Evolutionary conservation across 2,888 invertebrate genomes (phyloP).

Genomic region (Prionchulus punctatus): DNA sequence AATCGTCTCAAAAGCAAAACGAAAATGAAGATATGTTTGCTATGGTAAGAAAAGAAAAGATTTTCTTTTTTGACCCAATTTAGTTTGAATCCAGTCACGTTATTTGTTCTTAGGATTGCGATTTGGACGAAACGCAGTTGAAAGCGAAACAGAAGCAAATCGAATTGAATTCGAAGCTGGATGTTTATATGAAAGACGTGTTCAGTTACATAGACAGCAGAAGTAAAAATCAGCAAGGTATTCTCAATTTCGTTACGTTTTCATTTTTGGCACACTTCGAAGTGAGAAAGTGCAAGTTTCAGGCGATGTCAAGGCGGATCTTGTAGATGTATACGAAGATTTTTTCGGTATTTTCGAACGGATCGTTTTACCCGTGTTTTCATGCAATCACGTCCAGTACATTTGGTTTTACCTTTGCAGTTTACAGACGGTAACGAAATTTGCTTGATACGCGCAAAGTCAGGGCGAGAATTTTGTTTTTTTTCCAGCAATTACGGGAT

Average conservation of each 20-base stretch:
- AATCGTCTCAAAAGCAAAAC: neutral
- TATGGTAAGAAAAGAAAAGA: neutral
- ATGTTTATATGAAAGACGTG: neutral
- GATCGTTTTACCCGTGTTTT: slow-evolving; percentile 63
- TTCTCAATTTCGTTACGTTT: too few relatives aligned
- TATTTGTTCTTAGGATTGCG: neutral
- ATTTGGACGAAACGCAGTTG: neutral
- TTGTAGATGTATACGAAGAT: slow-evolving; percentile 45
- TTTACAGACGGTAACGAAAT: slow-evolving; percentile 43
- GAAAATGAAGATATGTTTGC: neutral
- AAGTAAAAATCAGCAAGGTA: too few relatives aligned
- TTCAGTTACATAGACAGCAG: neutral
- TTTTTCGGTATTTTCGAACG: slow-evolving; percentile 56
- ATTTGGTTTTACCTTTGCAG: slow-evolving; percentile 56
- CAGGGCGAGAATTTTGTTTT: too few relatives aligned
- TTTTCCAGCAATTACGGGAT: slow-evolving; percentile 38
- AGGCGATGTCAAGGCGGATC: too few relatives aligned
- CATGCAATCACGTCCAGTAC: slow-evolving; percentile 61
- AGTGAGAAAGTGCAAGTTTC: too few relatives aligned
- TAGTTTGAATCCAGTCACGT: too few relatives aligned
- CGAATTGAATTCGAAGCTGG: neutral
- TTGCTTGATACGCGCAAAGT: too few relatives aligned
- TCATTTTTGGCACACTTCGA: too few relatives aligned
- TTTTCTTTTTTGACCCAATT: neutral
- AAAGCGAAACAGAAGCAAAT: neutral